These are phyloP conservation scores for Camponotus fellah DNA, from an alignment of 2,888 invertebrate species.

Conservation along the genomic window DNA sequence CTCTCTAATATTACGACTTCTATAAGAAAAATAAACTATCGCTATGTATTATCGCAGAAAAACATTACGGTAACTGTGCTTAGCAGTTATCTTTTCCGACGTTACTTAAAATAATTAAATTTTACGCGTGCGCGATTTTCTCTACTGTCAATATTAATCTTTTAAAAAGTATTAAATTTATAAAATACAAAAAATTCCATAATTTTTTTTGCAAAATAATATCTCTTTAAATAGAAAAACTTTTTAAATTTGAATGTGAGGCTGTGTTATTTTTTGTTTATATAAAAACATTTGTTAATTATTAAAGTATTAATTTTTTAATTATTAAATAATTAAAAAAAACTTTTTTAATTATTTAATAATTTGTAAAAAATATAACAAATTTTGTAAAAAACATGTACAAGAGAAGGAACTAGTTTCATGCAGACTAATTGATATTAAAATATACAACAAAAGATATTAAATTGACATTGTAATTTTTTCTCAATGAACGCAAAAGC, in stretches of 20 bases:
- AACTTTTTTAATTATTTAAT: not conserved
- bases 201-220: conserved; percentile 8
- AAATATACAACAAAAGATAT: not conserved
- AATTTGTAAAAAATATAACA: not conserved
- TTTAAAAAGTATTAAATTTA: conserved; percentile 18
- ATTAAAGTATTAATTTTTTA: too few relatives aligned
- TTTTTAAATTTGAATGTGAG: not conserved
- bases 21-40: not conserved
- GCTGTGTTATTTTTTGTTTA: not conserved
- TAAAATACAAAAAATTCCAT: not conserved
- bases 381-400: not conserved
- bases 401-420: not conserved
- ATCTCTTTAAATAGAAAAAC: not conserved
- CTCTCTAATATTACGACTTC: conserved; percentile 8
- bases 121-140: not conserved
- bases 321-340: not conserved
- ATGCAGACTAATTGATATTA: not conserved
- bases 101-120: conserved; percentile 32
- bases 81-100: not conserved
- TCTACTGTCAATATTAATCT: conserved; percentile 12
- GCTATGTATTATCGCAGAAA: not conserved
- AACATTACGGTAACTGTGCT: not conserved
- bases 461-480: conserved; percentile 16
- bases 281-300: not conserved
- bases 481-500: conserved; percentile 2